These are phyloP conservation scores for Tragelaphus buxtoni DNA, from an alignment of 2,113 vertebrate species.

Conservation along the genomic window DNA sequence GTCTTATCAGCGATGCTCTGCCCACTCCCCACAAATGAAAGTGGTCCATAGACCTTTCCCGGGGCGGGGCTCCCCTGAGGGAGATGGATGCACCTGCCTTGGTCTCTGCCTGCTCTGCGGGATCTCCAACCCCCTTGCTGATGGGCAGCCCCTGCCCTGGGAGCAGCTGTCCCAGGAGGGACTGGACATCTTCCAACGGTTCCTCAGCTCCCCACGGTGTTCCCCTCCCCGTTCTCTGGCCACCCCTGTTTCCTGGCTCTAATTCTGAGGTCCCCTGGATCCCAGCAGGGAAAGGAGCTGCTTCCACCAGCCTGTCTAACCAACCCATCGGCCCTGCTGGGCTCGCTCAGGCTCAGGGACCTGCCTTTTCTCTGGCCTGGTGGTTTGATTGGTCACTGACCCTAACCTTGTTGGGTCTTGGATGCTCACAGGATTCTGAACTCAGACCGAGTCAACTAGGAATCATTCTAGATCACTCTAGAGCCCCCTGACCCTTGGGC, in stretches of 20 bases:
- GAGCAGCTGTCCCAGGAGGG: background rate
- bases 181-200: background rate
- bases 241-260: background rate
- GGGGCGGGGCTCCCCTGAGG: background rate
- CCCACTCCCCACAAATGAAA: background rate
- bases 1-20: background rate
- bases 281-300: background rate
- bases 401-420: background rate
- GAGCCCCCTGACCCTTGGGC: background rate
- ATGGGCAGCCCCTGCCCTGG: background rate
- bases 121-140: background rate
- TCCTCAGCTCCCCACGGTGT: background rate
- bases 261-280: background rate
- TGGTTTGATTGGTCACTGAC: background rate
- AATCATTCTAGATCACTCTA: background rate
- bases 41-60: background rate
- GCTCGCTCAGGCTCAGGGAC: accelerated
- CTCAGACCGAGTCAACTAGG: background rate
- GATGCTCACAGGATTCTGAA: background rate
- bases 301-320: background rate
- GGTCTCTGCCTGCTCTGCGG: background rate
- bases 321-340: accelerated
- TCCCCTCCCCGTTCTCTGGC: no score
- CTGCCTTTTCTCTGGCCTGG: background rate
- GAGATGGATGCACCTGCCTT: accelerated